A percentile compares a stretch with the other conserved stretches of the same genome.
Conservation (phyloP, 1,140 invertebrate species). For the Sipha flava region DNA sequence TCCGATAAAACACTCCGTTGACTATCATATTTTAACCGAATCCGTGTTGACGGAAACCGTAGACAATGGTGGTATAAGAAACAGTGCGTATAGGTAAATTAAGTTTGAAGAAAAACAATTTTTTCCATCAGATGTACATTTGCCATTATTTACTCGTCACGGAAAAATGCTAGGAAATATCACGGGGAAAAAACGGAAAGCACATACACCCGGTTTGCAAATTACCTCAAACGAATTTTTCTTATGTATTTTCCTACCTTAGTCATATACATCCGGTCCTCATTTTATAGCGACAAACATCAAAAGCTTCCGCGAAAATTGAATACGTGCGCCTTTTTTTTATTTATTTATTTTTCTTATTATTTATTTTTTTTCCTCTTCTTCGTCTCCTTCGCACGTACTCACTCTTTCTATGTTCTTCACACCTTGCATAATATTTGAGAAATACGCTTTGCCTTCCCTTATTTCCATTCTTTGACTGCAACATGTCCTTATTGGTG, state of each 20-base stretch:
- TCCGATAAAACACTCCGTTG: too few relatives aligned
- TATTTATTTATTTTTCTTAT: constrained; percentile 5
- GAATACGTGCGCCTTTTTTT: constrained; percentile 24
- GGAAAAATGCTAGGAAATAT: background rate
- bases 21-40: too few relatives aligned
- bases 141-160: background rate
- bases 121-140: background rate
- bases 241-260: background rate
- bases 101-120: background rate
- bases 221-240: background rate
- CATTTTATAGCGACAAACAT: constrained; percentile 23
- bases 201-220: constrained; percentile 3
- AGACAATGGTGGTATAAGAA: background rate
- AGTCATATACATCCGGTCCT: background rate
- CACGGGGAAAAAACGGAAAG: background rate
- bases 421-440: constrained; percentile 18
- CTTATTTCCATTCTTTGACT: constrained; percentile 15
- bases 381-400: background rate
- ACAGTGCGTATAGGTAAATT: too few relatives aligned
- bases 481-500: constrained; percentile 1
- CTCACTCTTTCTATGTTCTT: background rate
- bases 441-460: background rate
- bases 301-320: constrained; percentile 24
- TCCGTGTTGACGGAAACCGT: too few relatives aligned
- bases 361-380: background rate